These are phyloP conservation scores for Pelobates fuscus DNA, from an alignment of 2,113 vertebrate species.

Conservation along the genomic window DNA sequence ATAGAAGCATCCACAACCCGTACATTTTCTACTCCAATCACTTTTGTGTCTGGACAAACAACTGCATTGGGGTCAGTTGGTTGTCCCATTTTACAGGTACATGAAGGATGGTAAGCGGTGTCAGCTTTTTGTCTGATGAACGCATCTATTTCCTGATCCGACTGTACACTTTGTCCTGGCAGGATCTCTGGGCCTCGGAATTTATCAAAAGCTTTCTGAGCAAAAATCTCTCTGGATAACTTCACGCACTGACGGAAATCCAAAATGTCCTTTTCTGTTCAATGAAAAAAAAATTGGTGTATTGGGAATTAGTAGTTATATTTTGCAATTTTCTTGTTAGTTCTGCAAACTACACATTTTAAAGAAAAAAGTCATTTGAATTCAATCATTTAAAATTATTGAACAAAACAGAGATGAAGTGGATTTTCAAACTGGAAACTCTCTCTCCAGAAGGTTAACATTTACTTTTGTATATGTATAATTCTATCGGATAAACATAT, in stretches of 20 bases:
- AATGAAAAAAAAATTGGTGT: slow-evolving; percentile 37
- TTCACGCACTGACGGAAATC: slow-evolving; percentile 88
- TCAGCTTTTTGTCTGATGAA: slow-evolving; percentile 87
- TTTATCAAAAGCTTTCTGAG: slow-evolving; percentile 84
- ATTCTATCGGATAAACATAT: too few relatives aligned
- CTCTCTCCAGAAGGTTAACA: too few relatives aligned
- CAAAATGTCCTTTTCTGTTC: slow-evolving; percentile 79
- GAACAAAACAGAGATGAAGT: too few relatives aligned
- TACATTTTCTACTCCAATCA: slow-evolving; percentile 83
- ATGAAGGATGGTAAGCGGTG: slow-evolving; percentile 93
- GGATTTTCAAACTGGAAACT: too few relatives aligned
- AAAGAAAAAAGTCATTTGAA: too few relatives aligned
- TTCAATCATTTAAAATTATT: too few relatives aligned
- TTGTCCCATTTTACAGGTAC: slow-evolving; percentile 93
- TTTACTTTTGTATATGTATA: too few relatives aligned
- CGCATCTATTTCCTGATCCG: slow-evolving; percentile 86
- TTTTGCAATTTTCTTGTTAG: too few relatives aligned
- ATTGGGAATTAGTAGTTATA: not conserved
- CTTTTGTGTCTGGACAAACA: slow-evolving; percentile 80
- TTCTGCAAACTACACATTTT: too few relatives aligned
- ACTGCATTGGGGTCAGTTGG: slow-evolving; percentile 78
- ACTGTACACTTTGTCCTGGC: slow-evolving; percentile 77
- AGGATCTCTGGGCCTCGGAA: slow-evolving; percentile 85
- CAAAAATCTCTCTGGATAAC: slow-evolving; percentile 88
- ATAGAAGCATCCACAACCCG: slow-evolving; percentile 93